Conservation (phyloP, 2,113 vertebrate species). For the Saguinus imperator region DNA sequence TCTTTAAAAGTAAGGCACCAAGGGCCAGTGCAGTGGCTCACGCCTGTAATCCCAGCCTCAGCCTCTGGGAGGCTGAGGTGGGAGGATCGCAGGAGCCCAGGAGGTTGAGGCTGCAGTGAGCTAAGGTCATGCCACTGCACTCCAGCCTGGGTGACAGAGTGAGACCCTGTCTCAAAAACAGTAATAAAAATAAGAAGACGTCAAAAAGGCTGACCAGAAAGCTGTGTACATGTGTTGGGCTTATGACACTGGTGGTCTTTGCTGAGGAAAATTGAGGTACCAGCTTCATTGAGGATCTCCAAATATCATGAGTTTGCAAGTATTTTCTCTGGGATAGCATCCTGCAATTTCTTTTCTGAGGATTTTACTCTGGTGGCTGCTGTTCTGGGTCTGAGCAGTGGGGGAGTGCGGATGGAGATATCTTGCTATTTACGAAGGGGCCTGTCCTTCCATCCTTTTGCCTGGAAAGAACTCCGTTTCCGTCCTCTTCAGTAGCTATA, state of each 20-base stretch:
- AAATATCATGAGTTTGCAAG: not conserved
- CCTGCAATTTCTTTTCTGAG: not conserved
- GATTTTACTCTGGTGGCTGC: not conserved
- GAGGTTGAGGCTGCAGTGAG: too few species aligned
- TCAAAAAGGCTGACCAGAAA: not conserved
- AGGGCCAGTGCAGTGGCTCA: too few species aligned
- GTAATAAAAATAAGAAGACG: too few species aligned
- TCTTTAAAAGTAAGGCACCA: not conserved
- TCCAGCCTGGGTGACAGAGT: too few species aligned
- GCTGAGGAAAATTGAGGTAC: not conserved
- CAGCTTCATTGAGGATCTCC: not conserved
- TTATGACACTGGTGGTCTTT: not conserved
- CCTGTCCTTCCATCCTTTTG: not conserved
- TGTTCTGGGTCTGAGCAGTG: not conserved
- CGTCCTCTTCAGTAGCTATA: not conserved
- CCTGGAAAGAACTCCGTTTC: not conserved
- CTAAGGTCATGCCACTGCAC: too few species aligned
- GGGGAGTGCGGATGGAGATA: not conserved
- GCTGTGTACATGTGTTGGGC: not conserved
- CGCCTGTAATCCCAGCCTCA: too few species aligned
- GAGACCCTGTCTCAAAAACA: too few species aligned
- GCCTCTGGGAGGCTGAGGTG: too few species aligned
- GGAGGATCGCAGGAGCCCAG: too few species aligned
- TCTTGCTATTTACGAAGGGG: not conserved
- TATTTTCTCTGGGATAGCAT: not conserved